A percentile compares a stretch with the other conserved stretches of the same genome.
Conservation (phyloP, 1,140 invertebrate genomes). For the Nephila pilipes region DNA sequence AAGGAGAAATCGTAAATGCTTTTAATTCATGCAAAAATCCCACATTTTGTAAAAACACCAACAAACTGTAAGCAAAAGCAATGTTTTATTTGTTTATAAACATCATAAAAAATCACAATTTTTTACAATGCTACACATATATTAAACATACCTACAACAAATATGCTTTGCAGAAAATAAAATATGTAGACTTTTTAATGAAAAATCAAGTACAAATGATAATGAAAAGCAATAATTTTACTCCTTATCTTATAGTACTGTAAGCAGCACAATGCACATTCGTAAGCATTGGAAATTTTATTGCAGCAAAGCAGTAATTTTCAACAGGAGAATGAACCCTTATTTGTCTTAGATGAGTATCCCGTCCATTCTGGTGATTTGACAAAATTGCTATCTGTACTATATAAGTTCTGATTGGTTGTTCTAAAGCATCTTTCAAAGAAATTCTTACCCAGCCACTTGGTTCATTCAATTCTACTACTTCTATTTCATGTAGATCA, state of each 20-base stretch:
- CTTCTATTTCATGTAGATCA: conserved; percentile 98
- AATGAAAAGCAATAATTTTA: not conserved
- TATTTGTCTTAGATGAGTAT: conserved; percentile 98
- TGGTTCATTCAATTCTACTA: conserved; percentile 96
- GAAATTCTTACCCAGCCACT: conserved; percentile 97
- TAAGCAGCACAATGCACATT: conserved; percentile 91
- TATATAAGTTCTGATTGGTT: conserved; percentile 96
- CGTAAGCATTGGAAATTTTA: conserved; percentile 85
- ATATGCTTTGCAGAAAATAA: no score
- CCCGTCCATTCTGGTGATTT: conserved; percentile 99
- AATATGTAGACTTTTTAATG: no score
- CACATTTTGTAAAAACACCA: no score
- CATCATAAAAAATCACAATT: no score
- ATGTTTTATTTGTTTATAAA: no score
- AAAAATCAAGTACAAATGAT: no score
- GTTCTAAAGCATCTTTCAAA: conserved; percentile 93
- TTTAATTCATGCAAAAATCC: no score
- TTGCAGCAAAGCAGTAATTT: conserved; percentile 86
- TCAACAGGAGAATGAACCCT: conserved; percentile 96
- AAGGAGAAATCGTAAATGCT: no score
- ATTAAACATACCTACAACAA: no score
- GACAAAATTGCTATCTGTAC: conserved; percentile 98
- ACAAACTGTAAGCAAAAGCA: no score
- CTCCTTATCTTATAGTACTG: conserved; percentile 86
- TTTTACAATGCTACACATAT: no score